These are phyloP conservation scores for Engystomops pustulosus DNA, from an alignment of 2,113 vertebrate genomes.

Conservation along the genomic window DNA sequence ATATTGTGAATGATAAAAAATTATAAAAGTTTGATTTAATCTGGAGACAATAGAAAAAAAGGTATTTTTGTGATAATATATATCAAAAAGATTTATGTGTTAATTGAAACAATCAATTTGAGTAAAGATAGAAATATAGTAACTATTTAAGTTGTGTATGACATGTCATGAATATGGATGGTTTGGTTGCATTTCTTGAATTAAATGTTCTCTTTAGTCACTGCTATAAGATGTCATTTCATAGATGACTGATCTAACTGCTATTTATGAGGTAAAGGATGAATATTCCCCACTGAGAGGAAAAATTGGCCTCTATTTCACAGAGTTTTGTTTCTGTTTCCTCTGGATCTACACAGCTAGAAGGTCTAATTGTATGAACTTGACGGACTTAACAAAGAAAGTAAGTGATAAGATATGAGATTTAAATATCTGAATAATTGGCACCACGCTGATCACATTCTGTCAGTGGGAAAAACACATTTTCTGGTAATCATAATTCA, in stretches of 20 bases:
- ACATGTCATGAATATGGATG: not conserved
- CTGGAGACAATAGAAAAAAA: too few relatives aligned
- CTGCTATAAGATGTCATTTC: not conserved
- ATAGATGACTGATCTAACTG: not conserved
- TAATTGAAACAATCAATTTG: too few relatives aligned
- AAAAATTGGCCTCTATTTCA: not conserved
- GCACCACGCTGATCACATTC: not conserved
- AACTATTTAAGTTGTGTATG: too few relatives aligned
- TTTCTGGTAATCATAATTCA: not conserved
- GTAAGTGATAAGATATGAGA: not conserved
- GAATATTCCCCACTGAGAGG: not conserved
- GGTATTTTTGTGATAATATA: too few relatives aligned
- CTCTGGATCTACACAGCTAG: not conserved
- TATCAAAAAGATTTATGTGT: too few relatives aligned
- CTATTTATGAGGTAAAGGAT: not conserved
- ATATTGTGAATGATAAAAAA: too few relatives aligned
- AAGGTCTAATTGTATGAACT: not conserved
- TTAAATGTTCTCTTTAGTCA: not conserved
- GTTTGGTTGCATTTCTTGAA: not conserved
- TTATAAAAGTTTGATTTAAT: too few relatives aligned
- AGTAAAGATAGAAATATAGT: too few relatives aligned
- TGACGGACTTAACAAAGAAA: not conserved
- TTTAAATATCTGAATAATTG: constrained; percentile 1
- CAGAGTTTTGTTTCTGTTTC: not conserved
- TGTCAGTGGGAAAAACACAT: not conserved